These are phyloP conservation scores for Onychorhynchus coronatus DNA, from an alignment of 2,113 vertebrate genomes.

Conservation along the genomic window DNA sequence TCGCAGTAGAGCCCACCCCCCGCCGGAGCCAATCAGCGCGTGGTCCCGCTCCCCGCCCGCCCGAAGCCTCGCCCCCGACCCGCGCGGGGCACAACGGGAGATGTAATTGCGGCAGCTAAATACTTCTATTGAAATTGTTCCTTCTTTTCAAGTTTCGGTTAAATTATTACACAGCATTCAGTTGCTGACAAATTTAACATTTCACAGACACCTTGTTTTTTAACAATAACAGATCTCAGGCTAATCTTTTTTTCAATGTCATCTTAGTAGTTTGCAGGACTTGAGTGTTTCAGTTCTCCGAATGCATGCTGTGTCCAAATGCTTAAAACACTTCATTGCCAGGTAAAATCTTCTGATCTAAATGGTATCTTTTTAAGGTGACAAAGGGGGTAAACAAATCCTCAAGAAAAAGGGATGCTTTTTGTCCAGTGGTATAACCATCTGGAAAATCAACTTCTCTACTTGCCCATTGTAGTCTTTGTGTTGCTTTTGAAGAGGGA, in stretches of 20 bases:
- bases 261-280: not conserved
- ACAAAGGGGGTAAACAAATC: not conserved
- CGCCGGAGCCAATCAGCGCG: too few relatives aligned
- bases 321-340: not conserved
- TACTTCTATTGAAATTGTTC: not conserved
- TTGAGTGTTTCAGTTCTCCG: not conserved
- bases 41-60: too few relatives aligned
- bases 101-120: too few relatives aligned
- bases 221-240: not conserved
- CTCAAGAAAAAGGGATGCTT: not conserved
- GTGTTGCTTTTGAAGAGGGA: too few relatives aligned
- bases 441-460: not conserved
- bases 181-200: not conserved
- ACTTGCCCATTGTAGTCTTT: not conserved
- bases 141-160: too few relatives aligned
- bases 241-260: not conserved
- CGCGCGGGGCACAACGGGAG: too few relatives aligned
- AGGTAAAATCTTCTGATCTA: not conserved
- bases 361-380: not conserved
- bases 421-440: not conserved
- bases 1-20: too few relatives aligned
- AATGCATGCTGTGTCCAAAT: not conserved
- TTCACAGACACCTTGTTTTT: not conserved
- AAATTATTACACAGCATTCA: not conserved
- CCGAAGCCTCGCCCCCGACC: too few relatives aligned